Base-by-base conservation (phyloP, 2,888 invertebrate species). In the Pogonocherus hispidulus region DNA sequence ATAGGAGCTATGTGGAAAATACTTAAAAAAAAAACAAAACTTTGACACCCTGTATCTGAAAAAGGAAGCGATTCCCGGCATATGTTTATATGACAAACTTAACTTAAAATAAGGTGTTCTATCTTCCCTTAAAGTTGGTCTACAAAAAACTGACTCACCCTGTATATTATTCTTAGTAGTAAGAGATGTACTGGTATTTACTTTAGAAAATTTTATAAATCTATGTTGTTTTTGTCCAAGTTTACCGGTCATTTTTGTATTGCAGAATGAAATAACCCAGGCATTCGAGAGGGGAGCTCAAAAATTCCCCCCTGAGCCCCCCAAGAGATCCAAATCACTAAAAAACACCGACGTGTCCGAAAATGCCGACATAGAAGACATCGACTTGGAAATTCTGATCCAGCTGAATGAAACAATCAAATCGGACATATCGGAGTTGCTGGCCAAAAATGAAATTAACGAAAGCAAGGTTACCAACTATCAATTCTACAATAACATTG, bases 191-290 rank as follows among this genome's bases (percentile, higher is more conserved):
- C n/a, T n/a, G n/a, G n/a, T n/a, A n/a, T n/a, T n/a, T n/a, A n/a
- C n/a, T n/a, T n/a, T n/a, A n/a, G n/a, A n/a, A n/a, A n/a, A n/a
- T n/a, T n/a, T n/a, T n/a, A n/a, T n/a, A n/a, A n/a, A n/a, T n/a
- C n/a, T n/a, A n/a, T n/a, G n/a, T n/a, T n/a, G n/a, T n/a, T n/a
- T n/a, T n/a, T n/a, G n/a, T n/a, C n/a, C n/a, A n/a, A n/a, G n/a
- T n/a, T n/a, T n/a, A n/a, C n/a, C n/a, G n/a, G n/a, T n/a, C 23
- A 14, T n/a, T 27, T 47, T 54, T 74, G 67, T 59, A 35, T 82
- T 81, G 52, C 77, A 83, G 83, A 78, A 79, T 78, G 82, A 82
- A 70, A 81, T 82, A 70, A 78, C 76, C 32, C 74, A 77, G 72
- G 77, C 74, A 22, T 79, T 83, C 70, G 80, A 81, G 63, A 76